These are phyloP conservation scores for Dryobotodes eremita DNA, from an alignment of 2,888 invertebrate genomes.

Conservation along the genomic window DNA sequence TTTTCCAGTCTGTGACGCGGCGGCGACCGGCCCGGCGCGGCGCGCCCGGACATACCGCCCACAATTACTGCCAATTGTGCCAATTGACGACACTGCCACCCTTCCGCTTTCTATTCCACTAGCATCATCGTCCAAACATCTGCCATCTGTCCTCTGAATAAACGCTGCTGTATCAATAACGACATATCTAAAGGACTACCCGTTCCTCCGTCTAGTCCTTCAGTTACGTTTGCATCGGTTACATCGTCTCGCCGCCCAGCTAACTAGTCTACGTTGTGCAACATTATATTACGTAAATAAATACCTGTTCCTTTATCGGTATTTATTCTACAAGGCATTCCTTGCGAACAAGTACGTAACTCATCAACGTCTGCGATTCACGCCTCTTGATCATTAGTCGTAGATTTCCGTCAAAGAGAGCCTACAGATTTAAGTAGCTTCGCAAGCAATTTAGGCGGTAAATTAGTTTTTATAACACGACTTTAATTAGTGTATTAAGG, in stretches of 20 bases:
- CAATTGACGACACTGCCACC: conserved; percentile 89
- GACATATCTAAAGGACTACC: conserved; percentile 11
- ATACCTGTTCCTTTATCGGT: conserved; percentile 65
- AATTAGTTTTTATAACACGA: conserved; percentile 64
- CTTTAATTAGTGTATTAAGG: conserved; percentile 73
- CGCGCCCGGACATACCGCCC: conserved; percentile 88
- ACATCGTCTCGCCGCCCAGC: conserved; percentile 48
- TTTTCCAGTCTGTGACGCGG: conserved; percentile 62
- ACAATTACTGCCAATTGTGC: conserved; percentile 90
- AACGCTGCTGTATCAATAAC: conserved; percentile 14
- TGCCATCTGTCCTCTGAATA: conserved; percentile 74
- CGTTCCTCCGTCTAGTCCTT: conserved; percentile 31
- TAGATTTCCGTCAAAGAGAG: conserved; percentile 58
- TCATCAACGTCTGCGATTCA: conserved; percentile 53
- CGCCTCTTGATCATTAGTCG: conserved; percentile 43
- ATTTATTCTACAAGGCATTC: conserved; percentile 57
- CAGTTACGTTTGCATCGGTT: conserved; percentile 43
- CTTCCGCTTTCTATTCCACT: conserved; percentile 87
- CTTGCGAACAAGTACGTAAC: conserved; percentile 58
- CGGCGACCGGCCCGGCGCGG: conserved; percentile 68
- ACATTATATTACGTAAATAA: conserved; percentile 60
- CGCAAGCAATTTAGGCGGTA: conserved; percentile 47
- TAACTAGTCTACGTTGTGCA: conserved; percentile 59
- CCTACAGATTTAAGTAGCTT: conserved; percentile 56
- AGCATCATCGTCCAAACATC: conserved; percentile 80